These are phyloP conservation scores for Pseudochirops corinnae DNA, from an alignment of 2,797 vertebrate species.

Conservation along the genomic window DNA sequence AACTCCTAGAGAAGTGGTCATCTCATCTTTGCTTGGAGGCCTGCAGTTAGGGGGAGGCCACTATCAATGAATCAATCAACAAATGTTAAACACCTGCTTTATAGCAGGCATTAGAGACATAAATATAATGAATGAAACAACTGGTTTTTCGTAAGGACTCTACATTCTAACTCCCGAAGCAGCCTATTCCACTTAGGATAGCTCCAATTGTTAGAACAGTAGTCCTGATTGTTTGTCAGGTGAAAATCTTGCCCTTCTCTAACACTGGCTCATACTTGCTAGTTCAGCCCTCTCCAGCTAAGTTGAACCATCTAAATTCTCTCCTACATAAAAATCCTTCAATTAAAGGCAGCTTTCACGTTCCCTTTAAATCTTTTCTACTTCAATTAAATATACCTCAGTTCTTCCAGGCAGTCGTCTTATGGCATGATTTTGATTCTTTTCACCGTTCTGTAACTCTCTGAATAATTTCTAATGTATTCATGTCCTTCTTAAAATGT, in stretches of 20 bases:
- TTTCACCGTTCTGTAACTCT: not conserved
- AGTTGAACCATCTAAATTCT: too few species aligned
- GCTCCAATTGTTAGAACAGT: not conserved
- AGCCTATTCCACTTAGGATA: not conserved
- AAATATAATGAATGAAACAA: not conserved
- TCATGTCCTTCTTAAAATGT: not conserved
- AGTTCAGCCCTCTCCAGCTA: too few species aligned
- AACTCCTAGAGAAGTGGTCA: not conserved
- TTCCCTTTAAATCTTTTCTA: not conserved
- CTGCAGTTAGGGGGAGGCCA: not conserved
- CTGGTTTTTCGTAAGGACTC: not conserved
- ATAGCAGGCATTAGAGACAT: not conserved
- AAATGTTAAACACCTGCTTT: not conserved
- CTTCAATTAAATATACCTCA: not conserved
- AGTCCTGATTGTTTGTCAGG: not conserved
- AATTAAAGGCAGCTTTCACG: not conserved
- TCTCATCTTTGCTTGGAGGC: not conserved
- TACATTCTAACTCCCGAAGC: not conserved
- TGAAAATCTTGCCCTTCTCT: not conserved
- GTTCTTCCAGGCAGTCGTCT: not conserved
- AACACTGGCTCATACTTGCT: not conserved
- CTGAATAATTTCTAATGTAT: not conserved
- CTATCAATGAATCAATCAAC: not conserved
- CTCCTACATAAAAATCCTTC: not conserved
- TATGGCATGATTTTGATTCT: not conserved